Base-by-base conservation (phyloP, 2,113 vertebrate species). In the Jacana jacana region DNA sequence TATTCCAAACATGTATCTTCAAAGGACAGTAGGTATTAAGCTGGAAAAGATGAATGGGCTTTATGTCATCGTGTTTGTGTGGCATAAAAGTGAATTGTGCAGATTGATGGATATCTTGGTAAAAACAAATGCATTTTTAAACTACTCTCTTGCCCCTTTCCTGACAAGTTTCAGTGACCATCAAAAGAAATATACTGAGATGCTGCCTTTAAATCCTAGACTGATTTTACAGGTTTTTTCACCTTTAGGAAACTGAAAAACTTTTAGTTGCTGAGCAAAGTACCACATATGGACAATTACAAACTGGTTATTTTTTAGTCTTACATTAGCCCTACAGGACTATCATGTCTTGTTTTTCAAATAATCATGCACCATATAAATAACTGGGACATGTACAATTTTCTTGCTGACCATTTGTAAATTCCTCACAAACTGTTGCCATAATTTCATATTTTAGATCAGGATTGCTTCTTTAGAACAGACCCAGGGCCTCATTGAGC, bases 51-150 rank as follows among this genome's bases (percentile, higher is more conserved):
- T 98, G 97, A 97, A 98, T 98, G 95, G 95, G 58, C 78, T 86
- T 95, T 97, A 91, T 97, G 95, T 95, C 97, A 96, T 94, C 44
- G 27, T 97, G 78, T 97, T 98, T 98, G 96, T 97, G 94, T 97
- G 95, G 90, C 94, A 97, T 79, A 93, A 97, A 97, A 95, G 94
- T 96, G 96, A 96, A 95, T 95, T 89, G 89, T 95, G 90, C 93
- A 91, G 90, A 97, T 97, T 97, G 97, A 98, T 98, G 96, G 95
- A 86, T 97, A 94, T 97, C 94, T 97, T 92, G 95, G 91, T 97
- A 97, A 96, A 97, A 97, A 97, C 96, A 98, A 97, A 98, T 97
- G 96, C 76, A 92, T 98, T 97, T 97, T 97, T 96, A 96, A 97
- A 94, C 86, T 96, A 96, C 95, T 98, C 93, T 92, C 94, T 94